Evolutionary conservation across 2,113 vertebrate genomes (phyloP).

Genomic region (Rhegmatorhina hoffmannsi): DNA sequence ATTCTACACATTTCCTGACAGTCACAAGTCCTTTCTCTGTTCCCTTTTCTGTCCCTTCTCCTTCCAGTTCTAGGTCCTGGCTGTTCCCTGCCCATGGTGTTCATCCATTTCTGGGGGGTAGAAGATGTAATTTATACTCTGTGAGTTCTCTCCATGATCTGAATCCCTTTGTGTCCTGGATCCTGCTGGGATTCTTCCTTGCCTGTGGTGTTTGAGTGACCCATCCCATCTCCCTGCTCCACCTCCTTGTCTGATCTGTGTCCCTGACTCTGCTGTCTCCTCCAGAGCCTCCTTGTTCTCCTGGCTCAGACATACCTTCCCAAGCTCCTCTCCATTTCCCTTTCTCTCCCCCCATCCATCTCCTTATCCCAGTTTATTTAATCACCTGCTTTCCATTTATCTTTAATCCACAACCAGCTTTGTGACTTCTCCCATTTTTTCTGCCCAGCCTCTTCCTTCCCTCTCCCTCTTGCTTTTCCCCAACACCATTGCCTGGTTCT

Average conservation of each 20-base stretch:
- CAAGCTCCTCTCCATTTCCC: neutral
- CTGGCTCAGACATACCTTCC: neutral
- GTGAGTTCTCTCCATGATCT: neutral
- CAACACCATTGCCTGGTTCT: neutral
- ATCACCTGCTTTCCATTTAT: accelerated
- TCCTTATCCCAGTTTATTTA: neutral
- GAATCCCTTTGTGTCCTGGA: neutral
- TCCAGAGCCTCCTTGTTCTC: neutral
- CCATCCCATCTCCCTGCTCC: neutral
- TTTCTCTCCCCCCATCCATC: neutral
- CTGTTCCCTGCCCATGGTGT: accelerated
- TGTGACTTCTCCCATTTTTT: neutral
- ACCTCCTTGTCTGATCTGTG: neutral
- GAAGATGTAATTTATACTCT: neutral
- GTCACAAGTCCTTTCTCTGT: neutral
- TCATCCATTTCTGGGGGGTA: neutral
- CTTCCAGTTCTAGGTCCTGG: neutral
- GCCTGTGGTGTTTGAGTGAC: neutral
- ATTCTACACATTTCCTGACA: neutral
- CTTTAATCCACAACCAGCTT: neutral
- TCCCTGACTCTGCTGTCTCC: neutral
- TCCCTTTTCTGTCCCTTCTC: neutral
- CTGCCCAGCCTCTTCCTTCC: neutral
- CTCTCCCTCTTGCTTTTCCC: neutral
- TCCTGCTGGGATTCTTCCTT: neutral